phyloP scores from a whole-genome alignment of 1,140 invertebrate species.

The Nephotettix cincticeps region DNA sequence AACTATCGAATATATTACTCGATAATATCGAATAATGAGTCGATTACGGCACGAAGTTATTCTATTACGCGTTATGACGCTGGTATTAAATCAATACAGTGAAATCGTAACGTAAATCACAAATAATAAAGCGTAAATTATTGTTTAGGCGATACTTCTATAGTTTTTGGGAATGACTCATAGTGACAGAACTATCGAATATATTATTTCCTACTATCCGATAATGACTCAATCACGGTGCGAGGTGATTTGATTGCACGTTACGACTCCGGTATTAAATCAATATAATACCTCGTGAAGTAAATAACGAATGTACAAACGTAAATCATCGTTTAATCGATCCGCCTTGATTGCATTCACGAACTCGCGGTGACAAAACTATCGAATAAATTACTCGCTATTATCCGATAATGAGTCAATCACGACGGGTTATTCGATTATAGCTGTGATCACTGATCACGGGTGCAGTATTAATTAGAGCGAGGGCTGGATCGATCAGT shows the following conservation, averaged over 20 bases:
- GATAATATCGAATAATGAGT: no score
- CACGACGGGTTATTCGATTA: not conserved
- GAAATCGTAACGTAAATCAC: no score
- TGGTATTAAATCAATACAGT: no score
- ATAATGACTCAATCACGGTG: no score
- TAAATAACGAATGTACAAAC: no score
- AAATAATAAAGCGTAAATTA: not conserved
- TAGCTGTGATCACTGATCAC: not conserved
- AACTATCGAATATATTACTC: no score
- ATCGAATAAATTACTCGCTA: conserved; percentile 12
- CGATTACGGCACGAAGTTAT: no score
- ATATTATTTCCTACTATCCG: no score
- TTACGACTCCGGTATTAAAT: no score
- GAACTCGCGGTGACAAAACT: not conserved
- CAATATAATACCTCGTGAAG: no score
- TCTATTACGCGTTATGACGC: no score
- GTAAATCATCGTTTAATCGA: conserved; percentile 8
- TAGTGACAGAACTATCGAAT: not conserved
- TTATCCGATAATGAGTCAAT: conserved; percentile 11
- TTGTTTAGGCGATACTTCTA: not conserved
- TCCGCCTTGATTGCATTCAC: not conserved
- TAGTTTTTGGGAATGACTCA: not conserved
- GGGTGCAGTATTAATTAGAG: not conserved
- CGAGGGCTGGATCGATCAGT: conserved; percentile 5
- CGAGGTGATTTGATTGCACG: no score